Conservation (phyloP, 1,140 invertebrate species). For the Triops cancriformis region DNA sequence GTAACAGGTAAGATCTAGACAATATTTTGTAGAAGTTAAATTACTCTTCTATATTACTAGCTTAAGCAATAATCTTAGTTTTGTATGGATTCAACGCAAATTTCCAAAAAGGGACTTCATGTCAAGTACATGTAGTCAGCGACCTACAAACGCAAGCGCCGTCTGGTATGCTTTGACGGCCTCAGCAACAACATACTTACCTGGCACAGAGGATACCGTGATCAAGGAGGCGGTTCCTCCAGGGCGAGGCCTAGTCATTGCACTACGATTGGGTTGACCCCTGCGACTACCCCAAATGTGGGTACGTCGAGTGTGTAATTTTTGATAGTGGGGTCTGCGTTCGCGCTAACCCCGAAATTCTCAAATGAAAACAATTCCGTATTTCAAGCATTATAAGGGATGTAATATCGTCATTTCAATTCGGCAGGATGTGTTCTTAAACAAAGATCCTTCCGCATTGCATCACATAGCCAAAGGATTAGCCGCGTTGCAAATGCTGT, state of each 20-base stretch:
- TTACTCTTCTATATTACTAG: too few species aligned
- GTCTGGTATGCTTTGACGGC: neutral
- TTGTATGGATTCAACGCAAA: too few species aligned
- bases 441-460: slow-evolving; percentile 79
- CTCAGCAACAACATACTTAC: slow-evolving; percentile 43
- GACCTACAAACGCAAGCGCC: neutral
- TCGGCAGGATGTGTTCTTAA: slow-evolving; percentile 66
- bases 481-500: slow-evolving; percentile 73
- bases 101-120: neutral
- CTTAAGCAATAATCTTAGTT: too few species aligned
- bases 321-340: slow-evolving; percentile 56
- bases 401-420: slow-evolving; percentile 19
- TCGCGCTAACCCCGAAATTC: slow-evolving; percentile 46
- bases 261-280: slow-evolving; percentile 58
- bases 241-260: slow-evolving; percentile 58
- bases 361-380: slow-evolving; percentile 21
- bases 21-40: too few species aligned
- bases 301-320: slow-evolving; percentile 59
- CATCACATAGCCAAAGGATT: slow-evolving; percentile 82
- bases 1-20: too few species aligned
- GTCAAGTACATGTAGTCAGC: neutral
- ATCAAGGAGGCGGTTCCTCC: slow-evolving; percentile 56
- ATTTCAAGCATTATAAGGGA: too few species aligned
- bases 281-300: slow-evolving; percentile 62
- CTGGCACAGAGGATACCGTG: slow-evolving; percentile 53